Percentiles rank a stretch among this genome's conserved stretches.
Evolutionary conservation across 2,797 vertebrate genomes (phyloP).

Genomic region (Esox lucius): DNA sequence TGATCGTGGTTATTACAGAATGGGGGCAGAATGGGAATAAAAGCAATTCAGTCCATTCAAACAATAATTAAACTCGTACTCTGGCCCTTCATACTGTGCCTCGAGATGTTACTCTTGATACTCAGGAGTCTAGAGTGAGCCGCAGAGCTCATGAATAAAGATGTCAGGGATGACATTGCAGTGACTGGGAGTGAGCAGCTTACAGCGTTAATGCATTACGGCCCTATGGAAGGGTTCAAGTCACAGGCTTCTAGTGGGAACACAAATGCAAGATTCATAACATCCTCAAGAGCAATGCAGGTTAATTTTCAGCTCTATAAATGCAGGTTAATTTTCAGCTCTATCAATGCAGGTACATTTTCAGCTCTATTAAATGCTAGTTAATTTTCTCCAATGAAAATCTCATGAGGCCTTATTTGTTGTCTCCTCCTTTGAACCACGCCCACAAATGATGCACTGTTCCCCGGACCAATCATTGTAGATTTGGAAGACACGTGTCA

Average conservation of each 20-base stretch:
- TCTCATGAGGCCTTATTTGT: constrained; percentile 37
- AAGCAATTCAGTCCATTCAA: constrained; percentile 34
- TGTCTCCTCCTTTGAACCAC: constrained; percentile 28
- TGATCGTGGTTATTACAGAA: constrained; percentile 36
- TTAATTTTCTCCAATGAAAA: constrained; percentile 40
- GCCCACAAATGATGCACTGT: too few species aligned
- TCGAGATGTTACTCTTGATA: constrained; percentile 65
- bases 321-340: constrained; percentile 49
- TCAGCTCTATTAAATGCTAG: constrained; percentile 46
- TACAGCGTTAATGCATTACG: constrained; percentile 71
- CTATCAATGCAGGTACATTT: constrained; percentile 5
- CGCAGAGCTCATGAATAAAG: constrained; percentile 74
- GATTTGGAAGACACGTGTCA: too few species aligned
- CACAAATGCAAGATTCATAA: constrained; percentile 63
- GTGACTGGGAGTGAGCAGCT: constrained; percentile 69
- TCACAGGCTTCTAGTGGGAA: constrained; percentile 37
- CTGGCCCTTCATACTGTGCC: constrained; percentile 42
- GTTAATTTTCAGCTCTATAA: constrained; percentile 40
- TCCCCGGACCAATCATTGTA: too few species aligned
- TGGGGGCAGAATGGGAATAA: constrained; percentile 21
- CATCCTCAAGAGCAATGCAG: constrained; percentile 45
- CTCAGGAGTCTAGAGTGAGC: constrained; percentile 65
- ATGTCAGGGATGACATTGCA: constrained; percentile 65
- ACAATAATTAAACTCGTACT: constrained; percentile 30
- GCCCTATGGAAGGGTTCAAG: constrained; percentile 45